phyloP scores from a whole-genome alignment of 2,888 invertebrate genomes.

The Pyrochroa serraticornis region DNA sequence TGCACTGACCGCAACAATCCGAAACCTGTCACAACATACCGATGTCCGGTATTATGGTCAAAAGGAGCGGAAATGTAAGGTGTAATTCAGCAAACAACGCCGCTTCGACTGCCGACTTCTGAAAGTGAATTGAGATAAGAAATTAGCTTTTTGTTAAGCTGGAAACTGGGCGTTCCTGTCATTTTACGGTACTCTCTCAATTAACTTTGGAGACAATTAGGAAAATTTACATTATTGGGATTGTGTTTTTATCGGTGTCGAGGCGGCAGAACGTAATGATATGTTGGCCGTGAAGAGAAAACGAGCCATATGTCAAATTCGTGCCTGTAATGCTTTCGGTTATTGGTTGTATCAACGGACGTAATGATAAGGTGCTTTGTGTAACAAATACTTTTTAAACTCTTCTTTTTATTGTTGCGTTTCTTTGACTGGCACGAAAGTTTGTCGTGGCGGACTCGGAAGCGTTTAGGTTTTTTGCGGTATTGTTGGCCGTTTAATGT shows the following conservation, averaged over 20 bases:
- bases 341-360: slow-evolving; percentile 13
- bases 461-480: no score
- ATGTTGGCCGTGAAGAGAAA: slow-evolving; percentile 22
- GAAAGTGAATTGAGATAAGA: slow-evolving; percentile 15
- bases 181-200: no score
- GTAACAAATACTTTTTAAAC: slow-evolving; percentile 16
- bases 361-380: slow-evolving; percentile 26
- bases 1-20: slow-evolving; percentile 47
- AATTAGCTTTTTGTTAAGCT: no score
- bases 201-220: no score
- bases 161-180: neutral
- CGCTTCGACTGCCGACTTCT: slow-evolving; percentile 1
- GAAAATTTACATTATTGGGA: no score
- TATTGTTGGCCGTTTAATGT: no score
- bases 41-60: slow-evolving; percentile 38
- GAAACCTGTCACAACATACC: slow-evolving; percentile 50
- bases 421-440: slow-evolving; percentile 14
- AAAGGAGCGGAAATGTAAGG: slow-evolving; percentile 46
- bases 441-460: slow-evolving; percentile 2
- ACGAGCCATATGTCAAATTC: slow-evolving; percentile 30
- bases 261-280: slow-evolving; percentile 17
- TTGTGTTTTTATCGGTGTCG: no score
- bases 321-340: slow-evolving; percentile 11
- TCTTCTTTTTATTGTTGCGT: slow-evolving; percentile 9
- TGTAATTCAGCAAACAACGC: slow-evolving; percentile 40